phyloP scores from a whole-genome alignment of 1,140 invertebrate species.

The Drosophila navojoa region DNA sequence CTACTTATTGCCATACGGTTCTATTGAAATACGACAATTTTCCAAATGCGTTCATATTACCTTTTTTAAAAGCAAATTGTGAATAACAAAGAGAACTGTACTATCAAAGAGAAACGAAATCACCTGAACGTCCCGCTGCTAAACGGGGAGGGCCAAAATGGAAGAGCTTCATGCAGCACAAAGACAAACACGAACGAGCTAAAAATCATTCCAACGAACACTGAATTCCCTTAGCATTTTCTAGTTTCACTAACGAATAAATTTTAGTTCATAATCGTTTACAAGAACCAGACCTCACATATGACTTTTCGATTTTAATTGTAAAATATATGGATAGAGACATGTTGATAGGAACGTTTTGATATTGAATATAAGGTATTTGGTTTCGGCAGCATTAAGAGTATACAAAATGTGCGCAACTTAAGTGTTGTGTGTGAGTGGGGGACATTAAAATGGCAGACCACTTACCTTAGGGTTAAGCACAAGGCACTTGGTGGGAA shows the following conservation, averaged over 20 bases:
- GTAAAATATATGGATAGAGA: too few species aligned
- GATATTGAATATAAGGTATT: neutral
- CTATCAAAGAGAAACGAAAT: conserved; percentile 53
- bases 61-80: conserved; percentile 39
- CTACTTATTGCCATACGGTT: conserved; percentile 38
- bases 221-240: conserved; percentile 6
- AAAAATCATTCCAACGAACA: neutral
- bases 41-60: conserved; percentile 53
- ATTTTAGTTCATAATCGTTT: too few species aligned
- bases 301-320: too few species aligned
- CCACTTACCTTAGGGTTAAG: conserved; percentile 91
- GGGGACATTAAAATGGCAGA: conserved; percentile 15
- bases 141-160: conserved; percentile 42
- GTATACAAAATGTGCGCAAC: neutral
- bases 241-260: neutral
- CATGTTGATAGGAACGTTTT: neutral
- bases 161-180: conserved; percentile 44
- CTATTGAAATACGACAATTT: conserved; percentile 41
- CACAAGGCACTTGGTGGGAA: conserved; percentile 90
- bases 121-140: conserved; percentile 20
- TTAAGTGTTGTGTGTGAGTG: conserved; percentile 40
- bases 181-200: conserved; percentile 17
- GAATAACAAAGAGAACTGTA: conserved; percentile 48
- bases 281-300: too few species aligned
- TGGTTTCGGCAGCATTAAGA: neutral